Evolutionary conservation across 1,140 invertebrate species (phyloP), one percentile per base, ranked within the genome.

Genomic region (Pararge aegeria): DNA sequence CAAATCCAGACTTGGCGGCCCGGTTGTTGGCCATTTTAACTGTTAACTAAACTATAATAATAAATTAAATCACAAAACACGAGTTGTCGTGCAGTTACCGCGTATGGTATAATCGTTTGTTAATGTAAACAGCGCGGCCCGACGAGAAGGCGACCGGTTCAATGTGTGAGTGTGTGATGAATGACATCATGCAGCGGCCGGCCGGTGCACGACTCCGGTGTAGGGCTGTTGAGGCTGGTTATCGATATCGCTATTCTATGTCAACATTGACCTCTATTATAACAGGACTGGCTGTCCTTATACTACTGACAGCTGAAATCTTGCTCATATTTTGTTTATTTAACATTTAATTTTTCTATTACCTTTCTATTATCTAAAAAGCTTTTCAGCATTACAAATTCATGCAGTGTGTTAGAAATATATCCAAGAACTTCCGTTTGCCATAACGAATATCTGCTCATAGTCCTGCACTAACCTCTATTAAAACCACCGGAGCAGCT

Each of bases 1-100:
- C 97, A 91, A 97, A 97, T 94, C 97, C 97, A 84, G 96, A 97
- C 90, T 98, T 98, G 34, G 96, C 92, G 78, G 97, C 97, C 89
- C 97, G 92, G 92, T 97, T 95, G 85, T 92, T 94, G 66, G 96
- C 95, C 96, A 97, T 97, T 75, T 75, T 50, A 82, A 85, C 77
- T 80, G 73, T 75, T 50, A 82, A 85, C 77, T 81, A 75, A 85
- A 78, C 62, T 81, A 78, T 77, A 80, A 70, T 78, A 80, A 74
- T 82, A 78, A 78, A 75, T 77, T 83, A 80, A 84, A 89, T 87
- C 81, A 87, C 86, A 87, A 75, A 42, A 80, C 74, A 79, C 78
- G 73, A 71, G 70, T 74, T 60, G 51, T 64, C 60, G 80, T 82
- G 81, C 68, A 82, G 80, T 82, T 75, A 80, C 82, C 73, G 72